These are phyloP conservation scores for Sinopyrophorus schimmeli DNA, from an alignment of 2,888 invertebrate species.

Conservation along the genomic window DNA sequence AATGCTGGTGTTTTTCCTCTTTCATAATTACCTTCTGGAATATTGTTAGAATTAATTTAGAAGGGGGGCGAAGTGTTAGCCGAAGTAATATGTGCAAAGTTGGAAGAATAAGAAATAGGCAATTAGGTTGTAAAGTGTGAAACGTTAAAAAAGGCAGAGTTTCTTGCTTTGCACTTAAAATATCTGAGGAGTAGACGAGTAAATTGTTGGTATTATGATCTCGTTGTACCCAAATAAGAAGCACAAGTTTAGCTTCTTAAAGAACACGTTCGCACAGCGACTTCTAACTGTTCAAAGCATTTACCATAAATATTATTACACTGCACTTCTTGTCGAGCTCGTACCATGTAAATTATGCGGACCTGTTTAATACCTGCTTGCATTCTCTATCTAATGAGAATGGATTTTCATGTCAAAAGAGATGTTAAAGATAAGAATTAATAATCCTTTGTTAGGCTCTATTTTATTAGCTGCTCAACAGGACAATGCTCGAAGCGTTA, in stretches of 20 bases:
- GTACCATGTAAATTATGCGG: slow-evolving; percentile 28
- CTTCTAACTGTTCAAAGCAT: slow-evolving; percentile 30
- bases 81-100: too few species aligned
- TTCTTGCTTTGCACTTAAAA: slow-evolving; percentile 17
- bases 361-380: slow-evolving; percentile 32
- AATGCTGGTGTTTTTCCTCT: too few species aligned
- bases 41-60: too few species aligned
- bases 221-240: slow-evolving; percentile 16
- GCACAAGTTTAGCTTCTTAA: slow-evolving; percentile 24
- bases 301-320: slow-evolving; percentile 34
- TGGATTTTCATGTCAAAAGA: slow-evolving; percentile 29
- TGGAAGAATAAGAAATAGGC: too few species aligned
- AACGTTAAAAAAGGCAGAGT: slow-evolving; percentile 12
- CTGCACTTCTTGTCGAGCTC: slow-evolving; percentile 29
- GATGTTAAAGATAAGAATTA: slow-evolving; percentile 25
- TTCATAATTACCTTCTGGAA: too few species aligned
- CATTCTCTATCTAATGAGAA: slow-evolving; percentile 32
- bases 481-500: slow-evolving; percentile 9
- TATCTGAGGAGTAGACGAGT: slow-evolving; percentile 14
- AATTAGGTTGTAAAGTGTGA: too few species aligned
- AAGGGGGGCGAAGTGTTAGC: too few species aligned
- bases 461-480: slow-evolving; percentile 6
- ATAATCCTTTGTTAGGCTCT: slow-evolving; percentile 21
- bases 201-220: slow-evolving; percentile 24
- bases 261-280: slow-evolving; percentile 30